Conservation (phyloP, 2,113 vertebrate species). For the Pavo muticus region DNA sequence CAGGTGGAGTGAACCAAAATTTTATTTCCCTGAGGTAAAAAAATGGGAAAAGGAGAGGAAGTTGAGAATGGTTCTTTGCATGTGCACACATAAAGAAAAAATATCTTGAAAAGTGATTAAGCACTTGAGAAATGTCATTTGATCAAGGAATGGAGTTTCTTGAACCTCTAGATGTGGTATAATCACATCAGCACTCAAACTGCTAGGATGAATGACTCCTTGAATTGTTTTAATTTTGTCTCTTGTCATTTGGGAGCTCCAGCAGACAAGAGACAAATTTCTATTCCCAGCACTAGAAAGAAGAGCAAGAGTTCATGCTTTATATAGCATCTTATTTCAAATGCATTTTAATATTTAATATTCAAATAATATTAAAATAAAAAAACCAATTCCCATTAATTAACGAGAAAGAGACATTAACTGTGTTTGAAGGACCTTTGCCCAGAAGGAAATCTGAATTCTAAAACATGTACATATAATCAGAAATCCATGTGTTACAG, state of each 20-base stretch:
- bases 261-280: neutral
- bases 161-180: neutral
- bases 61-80: neutral
- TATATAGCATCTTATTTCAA: neutral
- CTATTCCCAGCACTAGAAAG: neutral
- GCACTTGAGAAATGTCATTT: neutral
- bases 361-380: constrained; percentile 21
- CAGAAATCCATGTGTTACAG: neutral
- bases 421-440: constrained; percentile 17
- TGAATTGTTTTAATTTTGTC: neutral
- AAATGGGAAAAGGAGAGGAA: neutral
- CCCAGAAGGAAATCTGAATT: constrained; percentile 25
- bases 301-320: neutral
- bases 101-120: neutral
- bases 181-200: neutral
- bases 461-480: neutral
- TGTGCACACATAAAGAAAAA: neutral
- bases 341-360: neutral
- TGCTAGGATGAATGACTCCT: neutral
- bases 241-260: neutral
- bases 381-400: constrained; percentile 34
- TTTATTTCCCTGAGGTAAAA: neutral
- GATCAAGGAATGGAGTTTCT: neutral
- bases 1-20: neutral
- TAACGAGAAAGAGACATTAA: neutral